Evolutionary conservation across 2,888 invertebrate genomes (phyloP), one percentile per base, ranked within the genome.

Genomic region (Dolichomitus sp.): DNA sequence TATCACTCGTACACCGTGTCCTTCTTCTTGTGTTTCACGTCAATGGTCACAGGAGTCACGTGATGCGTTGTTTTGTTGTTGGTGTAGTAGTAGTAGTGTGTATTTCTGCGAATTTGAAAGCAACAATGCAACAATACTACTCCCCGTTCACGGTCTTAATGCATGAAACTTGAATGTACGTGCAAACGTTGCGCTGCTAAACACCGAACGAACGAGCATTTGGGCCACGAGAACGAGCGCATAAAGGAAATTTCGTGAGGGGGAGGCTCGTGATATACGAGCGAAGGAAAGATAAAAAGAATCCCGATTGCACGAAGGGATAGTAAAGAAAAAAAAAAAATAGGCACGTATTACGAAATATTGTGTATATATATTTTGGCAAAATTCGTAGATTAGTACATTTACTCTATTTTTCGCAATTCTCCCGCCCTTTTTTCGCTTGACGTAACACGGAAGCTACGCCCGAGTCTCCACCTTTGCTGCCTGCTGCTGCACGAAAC

Each of bases 31-130:
- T 59, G 59, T 57, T 45, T 59, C 72, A 59, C 72, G 45, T 72
- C 59, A 45, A 42, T 33, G 72, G 48, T 72, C 72, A 48, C 72
- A 59, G 59, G 48, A 45, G 72, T 72, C 72, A 57, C 75, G 75
- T 66, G 75, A 54, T 19, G 61, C 52, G 45, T 66, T 40, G 42
- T 52, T 9, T 33, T 33, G 66, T 48, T 17, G 59, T 19, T 30
- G 66, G 17, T 52, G 27, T 27, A 40, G 19, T 30, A 0, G 57
- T 7, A 33, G 30, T 59, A 33, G 23, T 54, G 54, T 54, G 27
- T 12, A 54, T 59, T 42, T 57, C 70, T 70, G n/a, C 23, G 30
- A 30, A n/a, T 23, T 5, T 30, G 9, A 54, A 42, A 69, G 40
- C 37, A 54, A 69, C 45, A 57, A 70, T 30, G 70, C 42, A 19